Evolutionary conservation across 2,113 vertebrate genomes (phyloP).

Genomic region (Pseudopodoces humilis): DNA sequence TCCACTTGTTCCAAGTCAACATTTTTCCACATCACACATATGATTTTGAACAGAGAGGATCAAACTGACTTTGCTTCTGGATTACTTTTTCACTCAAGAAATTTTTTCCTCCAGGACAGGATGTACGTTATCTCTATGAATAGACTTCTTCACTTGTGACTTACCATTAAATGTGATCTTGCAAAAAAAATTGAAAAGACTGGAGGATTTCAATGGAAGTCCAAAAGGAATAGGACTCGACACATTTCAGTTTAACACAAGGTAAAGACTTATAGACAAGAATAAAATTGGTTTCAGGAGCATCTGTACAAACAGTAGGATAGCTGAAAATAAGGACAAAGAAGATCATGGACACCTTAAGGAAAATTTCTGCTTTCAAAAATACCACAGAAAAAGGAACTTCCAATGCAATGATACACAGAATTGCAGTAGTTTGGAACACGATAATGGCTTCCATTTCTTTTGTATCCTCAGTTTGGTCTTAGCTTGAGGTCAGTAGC

Average conservation of each 20-base stretch:
- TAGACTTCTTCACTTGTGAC: neutral
- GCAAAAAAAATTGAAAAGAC: neutral
- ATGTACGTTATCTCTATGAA: neutral
- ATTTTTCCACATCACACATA: neutral
- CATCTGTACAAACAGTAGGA: neutral
- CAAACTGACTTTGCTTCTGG: neutral
- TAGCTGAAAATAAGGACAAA: neutral
- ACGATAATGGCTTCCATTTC: neutral
- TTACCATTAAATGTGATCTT: neutral
- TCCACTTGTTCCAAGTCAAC: neutral
- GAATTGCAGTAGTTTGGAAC: neutral
- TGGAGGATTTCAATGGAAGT: neutral
- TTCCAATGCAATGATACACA: neutral
- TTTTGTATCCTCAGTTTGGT: neutral
- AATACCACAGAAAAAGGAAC: neutral
- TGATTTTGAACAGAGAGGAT: neutral
- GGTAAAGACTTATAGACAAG: neutral
- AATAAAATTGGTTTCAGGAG: neutral
- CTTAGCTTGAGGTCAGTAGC: neutral
- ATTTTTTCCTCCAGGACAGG: neutral
- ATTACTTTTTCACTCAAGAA: neutral
- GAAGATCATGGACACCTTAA: neutral
- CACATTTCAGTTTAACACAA: neutral
- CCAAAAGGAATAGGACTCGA: neutral
- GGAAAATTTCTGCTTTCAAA: neutral